Conservation (phyloP, 2,888 invertebrate genomes). For the Loripinus fragilis region DNA sequence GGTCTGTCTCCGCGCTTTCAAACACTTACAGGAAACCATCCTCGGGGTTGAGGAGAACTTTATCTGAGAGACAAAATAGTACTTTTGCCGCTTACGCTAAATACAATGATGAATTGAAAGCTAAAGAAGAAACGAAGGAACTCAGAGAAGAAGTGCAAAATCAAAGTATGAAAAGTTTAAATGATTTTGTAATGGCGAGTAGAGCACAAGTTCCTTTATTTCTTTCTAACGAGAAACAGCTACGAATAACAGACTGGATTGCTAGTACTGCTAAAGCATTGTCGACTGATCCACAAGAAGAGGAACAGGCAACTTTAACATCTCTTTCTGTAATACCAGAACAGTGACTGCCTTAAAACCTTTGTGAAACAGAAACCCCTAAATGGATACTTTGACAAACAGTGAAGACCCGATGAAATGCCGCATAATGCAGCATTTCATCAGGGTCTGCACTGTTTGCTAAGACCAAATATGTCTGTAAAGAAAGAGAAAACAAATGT, state of each 20-base stretch:
- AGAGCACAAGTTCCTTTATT: constrained; percentile 23
- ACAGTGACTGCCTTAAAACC: no score
- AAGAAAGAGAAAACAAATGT: no score
- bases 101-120: constrained; percentile 54
- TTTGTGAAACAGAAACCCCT: no score
- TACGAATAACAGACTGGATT: constrained; percentile 58
- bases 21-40: constrained; percentile 13
- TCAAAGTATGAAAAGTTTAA: constrained; percentile 49
- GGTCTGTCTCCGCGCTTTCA: background rate
- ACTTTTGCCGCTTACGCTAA: constrained; percentile 58
- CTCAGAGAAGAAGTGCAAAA: constrained; percentile 33
- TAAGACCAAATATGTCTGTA: no score
- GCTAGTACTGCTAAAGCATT: constrained; percentile 56
- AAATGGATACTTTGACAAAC: no score
- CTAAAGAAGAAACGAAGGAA: constrained; percentile 45
- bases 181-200: constrained; percentile 47
- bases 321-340: constrained; percentile 55
- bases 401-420: no score
- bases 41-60: constrained; percentile 1
- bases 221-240: constrained; percentile 56
- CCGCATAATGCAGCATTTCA: no score
- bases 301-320: constrained; percentile 29
- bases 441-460: no score
- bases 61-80: constrained; percentile 31
- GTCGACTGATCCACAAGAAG: constrained; percentile 26